These are phyloP conservation scores for Benthosema pterotum DNA, from an alignment of 2,797 vertebrate species.

Conservation along the genomic window DNA sequence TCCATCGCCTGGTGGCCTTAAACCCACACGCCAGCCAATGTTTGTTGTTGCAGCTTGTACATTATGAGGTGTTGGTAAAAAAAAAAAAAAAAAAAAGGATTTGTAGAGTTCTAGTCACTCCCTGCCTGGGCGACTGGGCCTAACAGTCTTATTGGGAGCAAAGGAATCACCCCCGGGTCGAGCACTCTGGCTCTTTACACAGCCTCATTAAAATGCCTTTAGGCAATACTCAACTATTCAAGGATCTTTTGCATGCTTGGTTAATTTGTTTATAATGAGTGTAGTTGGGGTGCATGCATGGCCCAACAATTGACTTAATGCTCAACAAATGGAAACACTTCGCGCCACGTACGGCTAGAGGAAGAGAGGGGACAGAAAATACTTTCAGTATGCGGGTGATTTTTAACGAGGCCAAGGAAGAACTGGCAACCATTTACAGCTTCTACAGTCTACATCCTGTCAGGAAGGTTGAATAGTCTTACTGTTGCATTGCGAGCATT, in stretches of 20 bases:
- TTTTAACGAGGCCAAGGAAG: conserved; percentile 39
- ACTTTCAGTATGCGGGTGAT: conserved; percentile 66
- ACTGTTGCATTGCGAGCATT: conserved; percentile 16
- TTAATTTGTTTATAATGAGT: conserved; percentile 62
- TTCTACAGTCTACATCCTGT: conserved; percentile 19
- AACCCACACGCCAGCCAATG: conserved; percentile 12
- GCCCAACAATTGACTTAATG: conserved; percentile 39
- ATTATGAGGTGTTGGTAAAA: conserved; percentile 48
- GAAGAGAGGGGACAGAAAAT: conserved; percentile 60
- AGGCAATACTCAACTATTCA: conserved; percentile 31
- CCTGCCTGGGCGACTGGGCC: conserved; percentile 12
- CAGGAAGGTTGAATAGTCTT: conserved; percentile 19
- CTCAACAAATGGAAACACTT: conserved; percentile 71
- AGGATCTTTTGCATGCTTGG: conserved; percentile 44
- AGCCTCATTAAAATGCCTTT: conserved; percentile 41
- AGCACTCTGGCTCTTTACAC: conserved; percentile 39
- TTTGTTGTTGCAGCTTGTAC: conserved; percentile 55
- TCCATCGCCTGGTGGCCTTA: conserved; percentile 38
- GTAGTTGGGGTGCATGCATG: conserved; percentile 43
- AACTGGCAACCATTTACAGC: conserved; percentile 47
- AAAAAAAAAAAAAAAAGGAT: conserved; percentile 23
- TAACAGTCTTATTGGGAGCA: conserved; percentile 26
- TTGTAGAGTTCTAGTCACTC: conserved; percentile 26
- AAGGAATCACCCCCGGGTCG: conserved; percentile 33
- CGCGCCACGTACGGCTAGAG: conserved; percentile 32